Evolutionary conservation across 2,113 vertebrate species (phyloP), one percentile per base, ranked within the genome.

Genomic region (Stercorarius parasiticus): DNA sequence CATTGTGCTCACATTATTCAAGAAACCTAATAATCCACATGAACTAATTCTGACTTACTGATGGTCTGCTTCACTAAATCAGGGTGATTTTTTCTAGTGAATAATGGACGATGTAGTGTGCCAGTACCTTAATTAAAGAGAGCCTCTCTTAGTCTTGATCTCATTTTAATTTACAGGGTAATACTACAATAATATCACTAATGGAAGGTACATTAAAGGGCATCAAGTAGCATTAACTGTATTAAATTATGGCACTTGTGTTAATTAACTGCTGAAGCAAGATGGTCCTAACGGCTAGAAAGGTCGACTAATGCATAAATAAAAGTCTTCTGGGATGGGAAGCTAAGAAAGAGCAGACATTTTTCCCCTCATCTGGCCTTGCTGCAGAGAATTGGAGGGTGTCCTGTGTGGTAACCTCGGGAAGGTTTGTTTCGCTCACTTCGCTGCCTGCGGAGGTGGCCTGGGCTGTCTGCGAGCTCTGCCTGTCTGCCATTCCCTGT

Each of bases 251-350:
- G 97, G 98, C 98, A 95, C 97, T 98, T 98, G 93, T 98, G 97
- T 97, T 99, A 99, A 99, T 99, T 99, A 98, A 98, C 97, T 98
- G 97, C 98, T 98, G 98, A 98, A 98, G 97, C 98, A 98, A 97
- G 97, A 97, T 98, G 96, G 95, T 98, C 97, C 96, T 98, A 98
- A 98, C 97, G 96, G 97, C 98, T 97, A 96, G 95, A 98, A 98
- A 98, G 98, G 98, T 98, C 95, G 16, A 95, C 94, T 91, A 96
- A 96, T 95, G 96, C 98, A 98, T 98, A 98, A 98, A 98, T 98
- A 98, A 98, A 98, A 98, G 82, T 67, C 96, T 95, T 86, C 90
- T 81, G 85, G 93, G 82, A 96, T 92, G 72, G 65, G 85, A 96
- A 70, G 67, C 59, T 94, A 85, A 92, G 73, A 67, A 86, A 74